phyloP scores from a whole-genome alignment of 2,888 invertebrate species.

The Caenorhabditis uteleia region DNA sequence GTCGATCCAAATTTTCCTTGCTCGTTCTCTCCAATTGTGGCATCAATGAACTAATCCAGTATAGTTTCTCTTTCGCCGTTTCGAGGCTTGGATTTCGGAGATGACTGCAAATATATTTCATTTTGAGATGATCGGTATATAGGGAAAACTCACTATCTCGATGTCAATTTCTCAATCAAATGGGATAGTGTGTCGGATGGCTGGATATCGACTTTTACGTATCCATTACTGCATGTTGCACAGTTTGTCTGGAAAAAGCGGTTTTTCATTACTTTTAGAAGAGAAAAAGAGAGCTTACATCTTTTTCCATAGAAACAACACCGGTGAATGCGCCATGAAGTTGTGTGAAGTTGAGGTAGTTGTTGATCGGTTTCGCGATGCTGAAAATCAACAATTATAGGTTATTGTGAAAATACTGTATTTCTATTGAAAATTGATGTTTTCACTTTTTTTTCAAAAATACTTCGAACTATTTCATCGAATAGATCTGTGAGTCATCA shows the following conservation, averaged over 20 bases:
- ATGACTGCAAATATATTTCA: conserved; percentile 74
- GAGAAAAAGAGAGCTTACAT: conserved; percentile 70
- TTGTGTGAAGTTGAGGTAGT: conserved; percentile 96
- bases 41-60: conserved; percentile 82
- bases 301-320: conserved; percentile 89
- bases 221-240: conserved; percentile 78
- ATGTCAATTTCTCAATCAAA: conserved; percentile 82
- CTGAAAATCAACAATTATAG: conserved; percentile 73
- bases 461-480: not conserved
- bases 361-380: conserved; percentile 86
- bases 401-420: not conserved
- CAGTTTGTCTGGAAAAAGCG: conserved; percentile 79
- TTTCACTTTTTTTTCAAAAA: not conserved
- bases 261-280: not conserved
- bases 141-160: conserved; percentile 75
- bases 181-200: conserved; percentile 79
- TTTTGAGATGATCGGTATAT: conserved; percentile 5
- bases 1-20: conserved; percentile 85
- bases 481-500: too few relatives aligned
- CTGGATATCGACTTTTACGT: conserved; percentile 68
- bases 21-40: conserved; percentile 89
- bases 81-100: conserved; percentile 85
- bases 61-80: conserved; percentile 85
- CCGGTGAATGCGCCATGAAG: conserved; percentile 93
- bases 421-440: too few relatives aligned